Percentiles rank a stretch among this genome's conserved stretches.
Evolutionary conservation across 2,797 vertebrate species (phyloP).

Genomic region (Graptemys geographica): DNA sequence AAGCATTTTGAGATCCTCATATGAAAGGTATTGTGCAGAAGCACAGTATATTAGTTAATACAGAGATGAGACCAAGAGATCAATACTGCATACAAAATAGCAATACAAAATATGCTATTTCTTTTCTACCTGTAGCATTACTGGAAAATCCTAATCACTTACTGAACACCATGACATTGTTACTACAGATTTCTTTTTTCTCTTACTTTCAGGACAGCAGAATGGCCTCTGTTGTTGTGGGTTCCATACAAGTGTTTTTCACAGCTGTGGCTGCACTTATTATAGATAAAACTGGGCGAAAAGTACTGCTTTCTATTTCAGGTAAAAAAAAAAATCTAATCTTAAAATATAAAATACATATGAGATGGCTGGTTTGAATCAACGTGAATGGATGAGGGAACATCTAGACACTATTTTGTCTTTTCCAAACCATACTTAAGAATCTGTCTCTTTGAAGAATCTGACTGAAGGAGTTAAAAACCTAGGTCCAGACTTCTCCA

Average conservation of each 20-base stretch:
- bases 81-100: not conserved
- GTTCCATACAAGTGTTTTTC: conserved; percentile 89
- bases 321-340: conserved; percentile 76
- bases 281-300: conserved; percentile 93
- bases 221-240: conserved; percentile 88
- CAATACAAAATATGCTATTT: not conserved
- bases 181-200: not conserved
- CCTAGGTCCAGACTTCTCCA: not conserved
- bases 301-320: conserved; percentile 89
- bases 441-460: not conserved
- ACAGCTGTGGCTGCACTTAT: conserved; percentile 88
- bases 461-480: not conserved
- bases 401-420: not conserved
- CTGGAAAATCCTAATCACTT: not conserved
- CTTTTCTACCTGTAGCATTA: not conserved
- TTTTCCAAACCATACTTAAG: not conserved
- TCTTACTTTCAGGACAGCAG: conserved; percentile 84
- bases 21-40: not conserved
- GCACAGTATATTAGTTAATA: not conserved
- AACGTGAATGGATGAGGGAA: not conserved
- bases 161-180: not conserved
- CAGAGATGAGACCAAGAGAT: not conserved
- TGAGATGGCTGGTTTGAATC: not conserved
- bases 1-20: not conserved
- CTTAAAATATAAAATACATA: not conserved